Conservation (phyloP, 2,797 vertebrate species). For the Ispidina picta region DNA sequence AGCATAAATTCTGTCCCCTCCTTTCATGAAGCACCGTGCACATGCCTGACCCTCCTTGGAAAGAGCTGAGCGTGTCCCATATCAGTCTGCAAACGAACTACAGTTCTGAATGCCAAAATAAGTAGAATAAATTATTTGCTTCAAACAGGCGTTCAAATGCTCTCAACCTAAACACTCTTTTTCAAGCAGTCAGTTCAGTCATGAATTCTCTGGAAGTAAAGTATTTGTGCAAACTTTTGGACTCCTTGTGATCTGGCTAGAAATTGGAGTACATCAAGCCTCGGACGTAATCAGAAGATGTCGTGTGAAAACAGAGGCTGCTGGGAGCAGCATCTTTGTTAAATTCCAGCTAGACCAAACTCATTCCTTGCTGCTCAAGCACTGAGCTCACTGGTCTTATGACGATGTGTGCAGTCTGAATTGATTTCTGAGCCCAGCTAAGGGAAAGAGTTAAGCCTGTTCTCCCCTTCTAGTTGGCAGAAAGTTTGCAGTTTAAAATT, state of each 20-base stretch:
- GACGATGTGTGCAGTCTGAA: conserved; percentile 19
- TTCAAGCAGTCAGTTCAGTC: not conserved
- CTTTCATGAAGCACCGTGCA: not conserved
- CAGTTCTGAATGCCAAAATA: not conserved
- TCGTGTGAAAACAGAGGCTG: conserved; percentile 25
- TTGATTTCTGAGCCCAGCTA: conserved; percentile 53
- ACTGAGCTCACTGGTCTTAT: conserved; percentile 28
- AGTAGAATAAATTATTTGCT: conserved; percentile 24
- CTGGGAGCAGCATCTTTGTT: conserved; percentile 57
- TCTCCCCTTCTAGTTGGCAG: conserved; percentile 82
- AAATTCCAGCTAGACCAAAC: conserved; percentile 17
- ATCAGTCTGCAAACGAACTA: not conserved
- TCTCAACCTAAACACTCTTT: not conserved
- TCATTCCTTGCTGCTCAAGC: not conserved
- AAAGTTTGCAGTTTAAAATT: conserved; percentile 89
- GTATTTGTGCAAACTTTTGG: conserved; percentile 12
- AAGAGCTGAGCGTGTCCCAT: not conserved
- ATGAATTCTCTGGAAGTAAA: conserved; percentile 15
- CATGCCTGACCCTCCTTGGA: not conserved
- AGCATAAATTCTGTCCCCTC: not conserved
- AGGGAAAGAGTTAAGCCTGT: conserved; percentile 82
- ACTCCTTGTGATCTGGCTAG: conserved; percentile 7
- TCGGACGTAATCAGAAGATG: conserved; percentile 40
- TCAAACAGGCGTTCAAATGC: fast-evolving
- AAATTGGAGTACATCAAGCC: not conserved